Percentiles rank a stretch among this genome's conserved stretches.
Evolutionary conservation across 2,113 vertebrate genomes (phyloP).

Genomic region (Pseudorectes ferrugineus): DNA sequence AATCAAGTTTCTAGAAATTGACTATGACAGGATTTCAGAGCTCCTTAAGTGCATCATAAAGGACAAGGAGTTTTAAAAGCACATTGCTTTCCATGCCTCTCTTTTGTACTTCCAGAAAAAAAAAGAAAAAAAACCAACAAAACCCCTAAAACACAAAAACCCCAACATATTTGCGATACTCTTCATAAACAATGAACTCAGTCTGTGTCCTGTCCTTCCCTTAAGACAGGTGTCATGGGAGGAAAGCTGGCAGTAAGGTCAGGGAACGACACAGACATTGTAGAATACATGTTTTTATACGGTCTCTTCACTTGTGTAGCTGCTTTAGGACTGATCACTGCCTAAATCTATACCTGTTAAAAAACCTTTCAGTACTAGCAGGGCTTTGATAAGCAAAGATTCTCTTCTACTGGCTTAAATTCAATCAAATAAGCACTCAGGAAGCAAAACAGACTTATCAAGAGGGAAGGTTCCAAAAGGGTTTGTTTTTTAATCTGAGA

Average conservation of each 20-base stretch:
- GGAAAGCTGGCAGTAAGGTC: background rate
- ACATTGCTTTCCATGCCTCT: background rate
- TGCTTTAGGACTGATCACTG: background rate
- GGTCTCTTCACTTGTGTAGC: background rate
- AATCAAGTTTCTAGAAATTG: background rate
- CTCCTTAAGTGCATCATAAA: background rate
- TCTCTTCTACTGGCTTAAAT: background rate
- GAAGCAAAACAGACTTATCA: background rate
- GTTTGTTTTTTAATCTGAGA: conserved; percentile 2
- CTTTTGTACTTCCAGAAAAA: background rate
- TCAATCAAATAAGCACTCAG: background rate
- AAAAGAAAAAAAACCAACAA: background rate
- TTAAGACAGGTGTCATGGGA: background rate
- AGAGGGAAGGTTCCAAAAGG: background rate
- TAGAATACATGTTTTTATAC: background rate
- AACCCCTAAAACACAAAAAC: background rate
- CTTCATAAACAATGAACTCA: background rate
- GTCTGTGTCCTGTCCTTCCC: background rate
- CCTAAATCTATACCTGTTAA: background rate
- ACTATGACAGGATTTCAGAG: background rate
- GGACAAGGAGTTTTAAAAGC: background rate
- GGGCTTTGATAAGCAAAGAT: background rate
- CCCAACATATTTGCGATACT: background rate
- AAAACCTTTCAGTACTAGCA: background rate
- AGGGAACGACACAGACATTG: background rate